These are phyloP conservation scores for Andrena bicolor DNA, from an alignment of 2,888 invertebrate genomes.

Conservation along the genomic window DNA sequence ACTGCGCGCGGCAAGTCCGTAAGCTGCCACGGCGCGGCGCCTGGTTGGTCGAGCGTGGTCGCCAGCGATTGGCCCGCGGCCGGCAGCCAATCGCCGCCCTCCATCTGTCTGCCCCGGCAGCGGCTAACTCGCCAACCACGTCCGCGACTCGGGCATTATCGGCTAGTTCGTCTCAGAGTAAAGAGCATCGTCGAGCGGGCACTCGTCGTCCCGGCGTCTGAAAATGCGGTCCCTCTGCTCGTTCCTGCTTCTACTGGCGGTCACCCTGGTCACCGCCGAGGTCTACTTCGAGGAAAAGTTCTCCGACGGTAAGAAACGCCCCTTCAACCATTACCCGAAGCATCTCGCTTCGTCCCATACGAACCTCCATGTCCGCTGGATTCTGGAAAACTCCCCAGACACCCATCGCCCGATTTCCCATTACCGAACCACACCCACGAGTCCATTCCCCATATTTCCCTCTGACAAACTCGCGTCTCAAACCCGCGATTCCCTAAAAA, in stretches of 20 bases:
- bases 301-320: constrained; percentile 89
- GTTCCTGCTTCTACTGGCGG: constrained; percentile 87
- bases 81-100: constrained; percentile 87
- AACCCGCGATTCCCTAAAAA: not conserved
- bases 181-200: constrained; percentile 76
- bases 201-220: constrained; percentile 69
- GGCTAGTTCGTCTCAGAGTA: constrained; percentile 82
- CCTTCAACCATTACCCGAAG: constrained; percentile 19
- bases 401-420: not conserved
- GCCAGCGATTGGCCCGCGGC: constrained; percentile 86
- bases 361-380: not conserved
- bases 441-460: not conserved
- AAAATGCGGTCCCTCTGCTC: constrained; percentile 87
- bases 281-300: constrained; percentile 93
- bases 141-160: constrained; percentile 78
- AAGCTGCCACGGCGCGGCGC: constrained; percentile 67
- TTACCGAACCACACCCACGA: constrained; percentile 32
- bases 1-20: constrained; percentile 32
- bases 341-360: not conserved
- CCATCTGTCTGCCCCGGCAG: constrained; percentile 88
- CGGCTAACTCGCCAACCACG: constrained; percentile 79
- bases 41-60: constrained; percentile 89
- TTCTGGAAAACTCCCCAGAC: not conserved
- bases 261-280: constrained; percentile 89
- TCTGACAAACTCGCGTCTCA: no score